Percentiles rank a stretch among this genome's conserved stretches.
Evolutionary conservation across 2,797 vertebrate genomes (phyloP).

Genomic region (Semaprochilodus insignis): DNA sequence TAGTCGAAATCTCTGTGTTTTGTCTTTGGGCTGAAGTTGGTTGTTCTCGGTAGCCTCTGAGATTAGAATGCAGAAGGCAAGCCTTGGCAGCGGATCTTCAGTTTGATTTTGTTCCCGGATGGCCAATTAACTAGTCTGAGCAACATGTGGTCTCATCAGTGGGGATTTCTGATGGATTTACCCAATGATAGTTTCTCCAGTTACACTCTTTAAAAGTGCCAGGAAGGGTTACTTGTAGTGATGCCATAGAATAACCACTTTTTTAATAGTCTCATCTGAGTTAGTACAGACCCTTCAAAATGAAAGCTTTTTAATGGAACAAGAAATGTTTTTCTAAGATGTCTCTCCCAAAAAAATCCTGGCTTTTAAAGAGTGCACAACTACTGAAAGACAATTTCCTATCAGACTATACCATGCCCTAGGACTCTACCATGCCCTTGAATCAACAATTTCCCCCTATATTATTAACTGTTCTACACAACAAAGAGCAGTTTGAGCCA

Average conservation of each 20-base stretch:
- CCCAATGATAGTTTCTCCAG: not conserved
- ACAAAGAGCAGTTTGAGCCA: slow-evolving; percentile 1
- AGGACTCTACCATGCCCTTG: not conserved
- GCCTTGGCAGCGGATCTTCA: not conserved
- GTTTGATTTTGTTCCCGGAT: slow-evolving; percentile 19
- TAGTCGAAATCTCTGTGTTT: slow-evolving; percentile 77
- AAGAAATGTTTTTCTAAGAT: too few species aligned
- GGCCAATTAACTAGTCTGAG: slow-evolving; percentile 14
- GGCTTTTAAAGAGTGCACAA: not conserved
- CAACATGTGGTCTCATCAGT: slow-evolving; percentile 5
- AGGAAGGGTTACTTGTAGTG: not conserved
- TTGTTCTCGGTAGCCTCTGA: slow-evolving; percentile 59
- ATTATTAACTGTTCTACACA: not conserved
- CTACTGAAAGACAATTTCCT: too few species aligned
- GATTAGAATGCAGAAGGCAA: slow-evolving; percentile 51
- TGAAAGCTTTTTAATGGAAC: too few species aligned
- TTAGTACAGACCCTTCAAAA: not conserved
- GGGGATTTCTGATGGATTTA: not conserved
- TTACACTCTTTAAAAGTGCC: not conserved
- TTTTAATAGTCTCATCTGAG: not conserved
- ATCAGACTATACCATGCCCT: too few species aligned
- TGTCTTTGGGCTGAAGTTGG: slow-evolving; percentile 68
- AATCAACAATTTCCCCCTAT: not conserved
- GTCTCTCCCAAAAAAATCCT: not conserved
- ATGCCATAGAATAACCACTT: not conserved